Base-by-base conservation (phyloP, 2,797 vertebrate genomes). In the Myotis vivesi region DNA sequence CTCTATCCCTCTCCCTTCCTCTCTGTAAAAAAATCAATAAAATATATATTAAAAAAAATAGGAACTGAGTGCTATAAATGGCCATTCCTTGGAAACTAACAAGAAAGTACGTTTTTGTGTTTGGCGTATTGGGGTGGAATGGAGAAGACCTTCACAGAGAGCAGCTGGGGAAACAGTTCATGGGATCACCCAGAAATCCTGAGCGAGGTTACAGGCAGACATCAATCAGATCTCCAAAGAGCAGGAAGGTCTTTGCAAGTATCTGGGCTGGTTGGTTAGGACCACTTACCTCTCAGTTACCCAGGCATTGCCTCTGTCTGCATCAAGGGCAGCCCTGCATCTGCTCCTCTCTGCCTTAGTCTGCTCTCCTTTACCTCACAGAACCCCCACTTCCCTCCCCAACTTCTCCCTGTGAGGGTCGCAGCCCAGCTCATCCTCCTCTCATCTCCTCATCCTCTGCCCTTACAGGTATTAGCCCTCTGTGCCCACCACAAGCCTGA, bases 301-400 rank as follows among this genome's bases (percentile, higher is more conserved):
- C 36, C 28, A 57, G 49, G 66, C 33, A 28, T 17, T 0, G 0
- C 38, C 36, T 44, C 7, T 19, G 66, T 59, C 6, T 5, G 28
- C 57, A 36, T 1, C 19, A 25, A n/a, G 38, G n/a, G 44, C 16
- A 85, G 66, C 8, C 10, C 28, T 0, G 17, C 16, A 36, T 3
- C 38, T 28, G 33, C 4, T n/a, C 17, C 66, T 75, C 79, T 8
- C 7, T 38, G 46, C 36, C 38, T 71, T 28, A 2, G 12, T 28
- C 66, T 4, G 5, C 22, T 22, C 51, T 68, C 49, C 20, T 33
- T 38, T 36, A 36, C 25, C 15, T 92, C 22, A 7, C 6, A 23
- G 28, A 0, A 36, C 6, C 2, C 25, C 3, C 3, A 22, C 9
- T 15, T 49, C 16, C 3, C 25, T 20, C 41, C 12, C 3, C 20